Evolutionary conservation across 2,888 invertebrate genomes (phyloP).

Genomic region (Halictus quadricinctus): DNA sequence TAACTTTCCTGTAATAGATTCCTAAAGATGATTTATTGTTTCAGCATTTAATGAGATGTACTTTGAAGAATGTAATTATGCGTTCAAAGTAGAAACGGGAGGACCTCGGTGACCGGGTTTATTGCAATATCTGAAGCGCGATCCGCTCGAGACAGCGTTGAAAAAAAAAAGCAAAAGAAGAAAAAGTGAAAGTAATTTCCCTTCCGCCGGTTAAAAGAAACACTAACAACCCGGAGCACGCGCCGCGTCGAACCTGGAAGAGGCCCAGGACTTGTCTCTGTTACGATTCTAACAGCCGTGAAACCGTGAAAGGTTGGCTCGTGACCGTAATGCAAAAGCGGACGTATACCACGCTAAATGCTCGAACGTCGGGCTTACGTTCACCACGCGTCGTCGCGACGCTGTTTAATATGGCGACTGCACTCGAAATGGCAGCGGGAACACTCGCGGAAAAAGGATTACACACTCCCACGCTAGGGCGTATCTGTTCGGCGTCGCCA

Average conservation of each 20-base stretch:
- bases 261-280: constrained; percentile 50
- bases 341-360: constrained; percentile 32
- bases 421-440: constrained; percentile 56
- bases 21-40: neutral
- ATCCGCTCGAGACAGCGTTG: neutral
- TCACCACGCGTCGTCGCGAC: constrained; percentile 19
- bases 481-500: constrained; percentile 27
- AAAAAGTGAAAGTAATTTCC: constrained; percentile 49
- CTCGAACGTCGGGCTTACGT: constrained; percentile 15
- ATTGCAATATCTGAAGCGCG: neutral
- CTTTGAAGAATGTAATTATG: neutral
- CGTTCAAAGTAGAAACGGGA: neutral
- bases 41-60: neutral
- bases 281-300: constrained; percentile 71
- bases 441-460: constrained; percentile 56
- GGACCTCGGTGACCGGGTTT: neutral
- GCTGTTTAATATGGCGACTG: constrained; percentile 50
- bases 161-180: neutral
- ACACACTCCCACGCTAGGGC: constrained; percentile 66
- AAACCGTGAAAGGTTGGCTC: constrained; percentile 74
- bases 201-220: constrained; percentile 33
- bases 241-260: constrained; percentile 43
- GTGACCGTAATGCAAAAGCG: constrained; percentile 73
- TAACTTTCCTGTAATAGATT: neutral
- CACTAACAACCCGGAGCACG: constrained; percentile 10